Base-by-base conservation (phyloP, 2,888 invertebrate genomes). In the Desoria tigrina region DNA sequence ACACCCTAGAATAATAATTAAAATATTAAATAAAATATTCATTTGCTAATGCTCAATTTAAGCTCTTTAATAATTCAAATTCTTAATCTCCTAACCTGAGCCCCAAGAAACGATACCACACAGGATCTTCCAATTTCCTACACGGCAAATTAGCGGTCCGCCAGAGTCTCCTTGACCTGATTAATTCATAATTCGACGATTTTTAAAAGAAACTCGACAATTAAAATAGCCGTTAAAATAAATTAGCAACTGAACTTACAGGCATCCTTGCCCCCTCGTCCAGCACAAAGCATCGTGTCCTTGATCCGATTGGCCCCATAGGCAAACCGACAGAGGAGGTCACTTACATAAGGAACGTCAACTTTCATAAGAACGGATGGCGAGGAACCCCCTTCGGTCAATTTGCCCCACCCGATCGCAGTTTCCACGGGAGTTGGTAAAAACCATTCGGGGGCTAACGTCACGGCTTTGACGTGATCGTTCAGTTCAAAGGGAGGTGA, bases 91-190 rank as follows among this genome's bases (percentile, higher is more conserved):
- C n/a, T 11, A 45, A 11, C 66, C 66, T 1, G 54, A 39, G 1
- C 81, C 81, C 80, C 80, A 81, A 63, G 79, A 79, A 4, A 81
- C 80, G 56, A 81, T 73, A 7, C 81, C 81, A 68, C 81, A 81
- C 21, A 80, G 73, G 69, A 77, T 74, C 16, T 77, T 77, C 27
- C 76, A 75, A 60, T 77, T 77, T 6, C 63, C 42, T 24, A 73
- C 62, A 42, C 70, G 71, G 68, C 80, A 81, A 14, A 78, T 76
- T 21, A 81, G 65, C 1, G 80, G 81, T 1, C 81, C 81, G 23
- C 81, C 81, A 37, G 79, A 79, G 75, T 81, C 81, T 16, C 81
- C 81, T 79, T 80, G 67, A 49, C 74, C 42, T 26, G 18, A 32
- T 21, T 14, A 51, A 26, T 14, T 26, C 7, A 51, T 23, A 45